Evolutionary conservation across 2,113 vertebrate genomes (phyloP).

Genomic region (Dicrurus megarhynchus): DNA sequence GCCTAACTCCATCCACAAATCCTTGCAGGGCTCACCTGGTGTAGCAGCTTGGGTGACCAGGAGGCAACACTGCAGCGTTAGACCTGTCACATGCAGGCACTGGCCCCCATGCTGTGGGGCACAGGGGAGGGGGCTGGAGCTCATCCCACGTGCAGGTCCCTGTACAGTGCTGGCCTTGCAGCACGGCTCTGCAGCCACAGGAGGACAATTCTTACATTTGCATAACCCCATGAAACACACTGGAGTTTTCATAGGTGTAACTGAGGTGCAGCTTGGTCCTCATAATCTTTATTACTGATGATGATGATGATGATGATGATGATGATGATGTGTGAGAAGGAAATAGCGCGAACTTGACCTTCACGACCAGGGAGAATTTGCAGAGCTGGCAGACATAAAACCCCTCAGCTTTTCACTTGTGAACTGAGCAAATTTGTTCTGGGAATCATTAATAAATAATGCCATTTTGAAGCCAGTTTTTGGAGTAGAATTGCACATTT

Average conservation of each 20-base stretch:
- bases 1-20: neutral
- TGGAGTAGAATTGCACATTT: neutral
- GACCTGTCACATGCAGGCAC: neutral
- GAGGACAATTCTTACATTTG: neutral
- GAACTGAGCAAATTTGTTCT: conserved; percentile 47
- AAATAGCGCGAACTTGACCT: conserved; percentile 50
- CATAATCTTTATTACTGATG: conserved; percentile 29
- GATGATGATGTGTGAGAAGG: conserved; percentile 65
- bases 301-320: conserved; percentile 41
- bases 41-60: rapidly evolving
- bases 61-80: neutral
- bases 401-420: conserved; percentile 26
- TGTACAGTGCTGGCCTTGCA: neutral
- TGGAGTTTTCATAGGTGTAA: neutral
- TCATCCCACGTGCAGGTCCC: rapidly evolving
- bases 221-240: neutral
- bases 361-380: neutral
- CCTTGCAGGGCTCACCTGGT: neutral
- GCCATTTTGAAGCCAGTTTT: conserved; percentile 43
- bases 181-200: rapidly evolving
- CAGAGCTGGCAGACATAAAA: conserved; percentile 37
- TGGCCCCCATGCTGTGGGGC: rapidly evolving
- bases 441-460: conserved; percentile 53
- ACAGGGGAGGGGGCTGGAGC: neutral
- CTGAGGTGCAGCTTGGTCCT: neutral